Evolutionary conservation across 1,140 invertebrate genomes (phyloP), one percentile per base, ranked within the genome.

Genomic region (Aphelinus atriplicis): DNA sequence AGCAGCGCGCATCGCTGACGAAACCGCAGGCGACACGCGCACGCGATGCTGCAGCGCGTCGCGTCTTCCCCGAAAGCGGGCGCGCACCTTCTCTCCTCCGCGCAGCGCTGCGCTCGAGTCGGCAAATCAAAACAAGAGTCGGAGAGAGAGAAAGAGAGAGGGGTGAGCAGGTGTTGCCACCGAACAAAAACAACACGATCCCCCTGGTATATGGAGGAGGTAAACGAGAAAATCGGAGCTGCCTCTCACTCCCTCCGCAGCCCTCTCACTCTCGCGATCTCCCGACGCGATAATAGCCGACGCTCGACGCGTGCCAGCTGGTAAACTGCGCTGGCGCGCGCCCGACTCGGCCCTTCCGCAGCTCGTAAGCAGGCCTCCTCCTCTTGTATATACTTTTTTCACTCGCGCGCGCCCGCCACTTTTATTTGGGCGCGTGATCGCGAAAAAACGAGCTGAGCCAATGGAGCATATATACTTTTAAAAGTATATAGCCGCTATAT

Each of bases 241-340:
- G 3, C 7, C 7, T 7, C 57, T 60, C 57, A 4, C 26, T 4
- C 57, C 57, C 42, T 51, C 48, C 56, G 26, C 26, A 26, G 26
- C 26, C 26, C 26, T 26, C 26, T 26, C 26, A 26, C 26, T 26
- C 26, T 26, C 26, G 26, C 26, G 71, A 73, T 73, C 71, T 67
- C 61, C 46, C 46, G 45, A 2, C 5, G 57, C 64, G 73, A 75
- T 75, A 75, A 75, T 75, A 56, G 58, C 57, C 63, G 67, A 71
- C 51, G 50, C 46, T 57, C 58, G 67, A 75, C 73, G 73, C 73
- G 73, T 70, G 73, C 73, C 73, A 75, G 73, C 73, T 75, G 73
- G 60, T 75, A 53, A 69, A 75, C 66, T 69, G 60, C 58, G 45
- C 60, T 42, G 7, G 51, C 47, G 65, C 53, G 42, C n/a, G 65